These are phyloP conservation scores for Tetramorium alpestre DNA, from an alignment of 1,140 invertebrate genomes.

Conservation along the genomic window DNA sequence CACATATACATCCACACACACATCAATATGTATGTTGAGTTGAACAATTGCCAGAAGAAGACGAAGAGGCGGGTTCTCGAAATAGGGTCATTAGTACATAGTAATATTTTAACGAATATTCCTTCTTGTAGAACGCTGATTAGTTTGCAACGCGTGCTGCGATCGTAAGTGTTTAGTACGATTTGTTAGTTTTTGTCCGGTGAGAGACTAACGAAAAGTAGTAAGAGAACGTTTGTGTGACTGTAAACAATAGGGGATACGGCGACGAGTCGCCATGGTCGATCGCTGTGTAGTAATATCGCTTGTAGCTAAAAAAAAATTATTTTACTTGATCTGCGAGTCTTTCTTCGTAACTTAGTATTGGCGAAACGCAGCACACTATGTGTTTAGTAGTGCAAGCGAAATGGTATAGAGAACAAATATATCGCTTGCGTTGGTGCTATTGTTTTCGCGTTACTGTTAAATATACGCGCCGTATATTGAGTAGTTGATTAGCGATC, in stretches of 20 bases:
- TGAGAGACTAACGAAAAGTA: conserved; percentile 12
- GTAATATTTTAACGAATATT: conserved; percentile 32
- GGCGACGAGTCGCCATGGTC: conserved; percentile 5
- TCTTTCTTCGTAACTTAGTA: conserved; percentile 60
- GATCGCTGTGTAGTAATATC: conserved; percentile 59
- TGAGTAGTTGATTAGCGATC: conserved; percentile 64
- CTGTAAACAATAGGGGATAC: conserved; percentile 2
- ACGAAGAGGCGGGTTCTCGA: conserved; percentile 13
- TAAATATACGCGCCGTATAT: conserved; percentile 45
- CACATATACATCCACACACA: not conserved
- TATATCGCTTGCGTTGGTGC: conserved; percentile 70
- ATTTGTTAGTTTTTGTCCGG: conserved; percentile 19
- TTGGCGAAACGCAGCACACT: conserved; percentile 33
- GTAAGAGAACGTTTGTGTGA: conserved; percentile 18
- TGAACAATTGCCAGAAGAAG: conserved; percentile 6
- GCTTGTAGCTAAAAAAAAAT: conserved; percentile 68
- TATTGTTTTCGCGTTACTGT: conserved; percentile 60
- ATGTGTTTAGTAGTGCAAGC: conserved; percentile 66
- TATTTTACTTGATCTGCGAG: conserved; percentile 58
- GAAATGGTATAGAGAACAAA: conserved; percentile 59
- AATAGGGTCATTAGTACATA: conserved; percentile 49
- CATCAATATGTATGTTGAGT: not conserved
- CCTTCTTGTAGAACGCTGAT: conserved; percentile 47
- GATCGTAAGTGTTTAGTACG: conserved; percentile 49
- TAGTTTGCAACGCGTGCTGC: conserved; percentile 48